Conservation (phyloP, 30 jellyfish, hydroid and myxozoan genomes). For the Phacellophora camtschatica region DNA sequence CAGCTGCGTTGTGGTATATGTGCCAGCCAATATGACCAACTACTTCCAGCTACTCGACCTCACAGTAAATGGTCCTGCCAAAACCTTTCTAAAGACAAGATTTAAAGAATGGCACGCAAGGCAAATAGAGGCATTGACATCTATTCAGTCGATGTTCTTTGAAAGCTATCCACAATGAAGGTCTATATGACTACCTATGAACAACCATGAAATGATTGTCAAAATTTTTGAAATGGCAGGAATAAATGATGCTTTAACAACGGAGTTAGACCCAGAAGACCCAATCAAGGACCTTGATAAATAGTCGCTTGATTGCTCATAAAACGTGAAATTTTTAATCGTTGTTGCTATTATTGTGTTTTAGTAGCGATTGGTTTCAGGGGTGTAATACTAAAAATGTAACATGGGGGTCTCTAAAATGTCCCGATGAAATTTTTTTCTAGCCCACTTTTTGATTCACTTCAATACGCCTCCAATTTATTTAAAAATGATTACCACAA, state of each 20-base stretch:
- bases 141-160: slow-evolving; percentile 37
- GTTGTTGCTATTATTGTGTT: no score
- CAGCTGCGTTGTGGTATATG: slow-evolving; percentile 15
- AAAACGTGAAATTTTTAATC: no score
- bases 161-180: slow-evolving; percentile 52
- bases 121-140: slow-evolving; percentile 34
- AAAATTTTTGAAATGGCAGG: slow-evolving; percentile 38
- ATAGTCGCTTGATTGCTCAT: no score
- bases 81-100: slow-evolving; percentile 24
- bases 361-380: no score
- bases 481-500: no score
- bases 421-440: no score
- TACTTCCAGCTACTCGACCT: slow-evolving; percentile 54
- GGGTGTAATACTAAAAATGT: no score
- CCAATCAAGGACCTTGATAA: no score
- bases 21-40: slow-evolving; percentile 49
- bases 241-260: slow-evolving; percentile 9
- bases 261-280: slow-evolving; percentile 27
- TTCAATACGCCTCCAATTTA: no score
- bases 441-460: no score
- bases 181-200: slow-evolving; percentile 49
- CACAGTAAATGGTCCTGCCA: slow-evolving; percentile 45
- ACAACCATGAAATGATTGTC: slow-evolving; percentile 7
- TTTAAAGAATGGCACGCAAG: slow-evolving; percentile 25
- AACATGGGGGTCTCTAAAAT: no score